phyloP scores from a whole-genome alignment of 2,888 invertebrate species.

The Xestia c-nigrum region DNA sequence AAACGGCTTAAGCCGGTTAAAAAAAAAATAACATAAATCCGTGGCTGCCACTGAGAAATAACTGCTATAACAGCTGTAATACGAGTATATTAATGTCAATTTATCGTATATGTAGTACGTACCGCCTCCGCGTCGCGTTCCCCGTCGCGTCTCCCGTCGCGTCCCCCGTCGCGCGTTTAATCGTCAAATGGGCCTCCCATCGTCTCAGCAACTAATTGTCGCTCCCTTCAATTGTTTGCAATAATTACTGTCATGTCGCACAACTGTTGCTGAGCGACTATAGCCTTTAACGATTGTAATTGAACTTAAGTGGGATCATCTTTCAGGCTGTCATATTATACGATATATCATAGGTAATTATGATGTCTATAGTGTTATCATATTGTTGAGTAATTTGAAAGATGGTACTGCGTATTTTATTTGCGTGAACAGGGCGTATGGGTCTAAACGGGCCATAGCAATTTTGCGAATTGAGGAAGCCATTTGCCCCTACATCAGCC shows the following conservation, averaged over 20 bases:
- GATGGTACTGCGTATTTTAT: not conserved
- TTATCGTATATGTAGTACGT: no score
- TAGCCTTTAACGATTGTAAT: constrained; percentile 49
- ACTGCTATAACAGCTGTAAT: no score
- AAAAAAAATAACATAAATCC: no score
- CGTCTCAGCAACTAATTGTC: constrained; percentile 58
- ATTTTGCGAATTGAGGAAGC: no score
- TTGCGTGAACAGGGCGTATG: no score
- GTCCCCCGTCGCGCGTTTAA: constrained; percentile 58
- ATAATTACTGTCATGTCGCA: constrained; percentile 54
- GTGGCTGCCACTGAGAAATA: no score
- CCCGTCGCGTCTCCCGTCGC: constrained; percentile 51
- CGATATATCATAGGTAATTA: constrained; percentile 19
- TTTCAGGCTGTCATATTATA: constrained; percentile 18
- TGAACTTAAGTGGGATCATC: constrained; percentile 48
- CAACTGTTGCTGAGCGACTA: constrained; percentile 43
- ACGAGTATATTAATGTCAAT: not conserved
- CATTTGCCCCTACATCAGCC: no score
- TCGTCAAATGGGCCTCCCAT: constrained; percentile 62
- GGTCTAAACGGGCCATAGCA: no score
- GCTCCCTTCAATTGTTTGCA: constrained; percentile 39
- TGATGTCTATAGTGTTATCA: not conserved
- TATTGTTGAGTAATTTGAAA: not conserved
- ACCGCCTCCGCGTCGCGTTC: constrained; percentile 34
- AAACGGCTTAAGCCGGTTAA: no score